A percentile compares a stretch with the other conserved stretches of the same genome.
phyloP scores from a whole-genome alignment of 2,888 invertebrate species.

The Coremacera marginata region DNA sequence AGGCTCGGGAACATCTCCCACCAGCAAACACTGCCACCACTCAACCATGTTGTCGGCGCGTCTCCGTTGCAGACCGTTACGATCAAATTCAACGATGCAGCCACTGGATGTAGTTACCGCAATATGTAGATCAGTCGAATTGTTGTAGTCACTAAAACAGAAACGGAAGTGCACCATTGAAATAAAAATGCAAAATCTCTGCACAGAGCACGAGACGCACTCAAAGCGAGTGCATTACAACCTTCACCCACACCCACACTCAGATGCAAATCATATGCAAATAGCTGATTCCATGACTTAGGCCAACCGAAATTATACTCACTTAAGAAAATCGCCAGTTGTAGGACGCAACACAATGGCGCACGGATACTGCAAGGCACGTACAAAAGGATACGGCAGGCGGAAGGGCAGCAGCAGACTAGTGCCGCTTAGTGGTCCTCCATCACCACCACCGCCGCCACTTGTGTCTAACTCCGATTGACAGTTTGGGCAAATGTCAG shows the following conservation, averaged over 20 bases:
- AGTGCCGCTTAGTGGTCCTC: constrained; percentile 46
- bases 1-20: constrained; percentile 76
- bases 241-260: background rate
- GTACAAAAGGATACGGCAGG: constrained; percentile 88
- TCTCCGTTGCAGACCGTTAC: constrained; percentile 76
- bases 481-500: constrained; percentile 84
- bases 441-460: constrained; percentile 30
- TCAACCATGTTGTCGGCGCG: constrained; percentile 63
- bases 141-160: constrained; percentile 79
- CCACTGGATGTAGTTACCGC: constrained; percentile 88
- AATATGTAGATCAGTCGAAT: constrained; percentile 89
- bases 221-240: no score
- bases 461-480: constrained; percentile 72
- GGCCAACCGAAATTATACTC: constrained; percentile 67
- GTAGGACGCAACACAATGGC: constrained; percentile 90
- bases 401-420: constrained; percentile 81
- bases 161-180: constrained; percentile 12
- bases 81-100: constrained; percentile 86
- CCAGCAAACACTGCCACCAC: constrained; percentile 79
- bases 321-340: constrained; percentile 88
- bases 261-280: constrained; percentile 19
- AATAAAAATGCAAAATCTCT: constrained; percentile 5
- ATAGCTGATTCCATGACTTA: background rate
- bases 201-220: background rate
- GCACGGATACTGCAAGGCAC: constrained; percentile 84